Conservation (phyloP, 2,113 vertebrate genomes). For the Dicerorhinus sumatrensis region DNA sequence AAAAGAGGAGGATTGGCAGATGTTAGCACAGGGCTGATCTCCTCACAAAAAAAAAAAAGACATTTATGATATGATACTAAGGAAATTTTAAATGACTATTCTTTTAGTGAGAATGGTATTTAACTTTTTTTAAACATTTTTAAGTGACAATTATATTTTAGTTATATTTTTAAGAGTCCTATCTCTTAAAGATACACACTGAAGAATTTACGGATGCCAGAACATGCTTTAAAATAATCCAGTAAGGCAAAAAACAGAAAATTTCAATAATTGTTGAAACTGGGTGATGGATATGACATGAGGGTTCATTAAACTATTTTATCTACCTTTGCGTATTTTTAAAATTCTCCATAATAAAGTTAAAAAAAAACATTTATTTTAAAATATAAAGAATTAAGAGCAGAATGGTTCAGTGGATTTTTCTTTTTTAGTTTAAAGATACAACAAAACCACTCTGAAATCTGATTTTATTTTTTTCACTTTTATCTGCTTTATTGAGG, state of each 20-base stretch:
- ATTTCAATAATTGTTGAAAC: background rate
- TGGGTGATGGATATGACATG: background rate
- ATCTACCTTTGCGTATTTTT: background rate
- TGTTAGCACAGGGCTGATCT: too few relatives aligned
- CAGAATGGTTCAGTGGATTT: background rate
- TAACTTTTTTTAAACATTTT: slow-evolving; percentile 11
- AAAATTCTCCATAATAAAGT: slow-evolving; percentile 19
- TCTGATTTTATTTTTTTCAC: background rate
- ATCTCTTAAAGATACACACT: background rate
- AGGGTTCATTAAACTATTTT: background rate
- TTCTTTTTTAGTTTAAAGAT: background rate
- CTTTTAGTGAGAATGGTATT: background rate
- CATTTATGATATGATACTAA: background rate
- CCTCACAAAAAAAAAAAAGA: too few relatives aligned
- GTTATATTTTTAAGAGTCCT: background rate
- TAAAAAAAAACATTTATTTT: background rate
- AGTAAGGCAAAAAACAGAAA: background rate
- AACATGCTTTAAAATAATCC: background rate
- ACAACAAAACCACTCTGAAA: background rate
- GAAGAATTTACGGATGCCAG: background rate
- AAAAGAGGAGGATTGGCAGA: too few relatives aligned
- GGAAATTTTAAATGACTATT: background rate
- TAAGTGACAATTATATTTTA: background rate
- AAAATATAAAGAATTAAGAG: slow-evolving; percentile 23
- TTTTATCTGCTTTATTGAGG: background rate